Conservation (phyloP, 2,113 vertebrate species). For the Xiphophorus maculatus region DNA sequence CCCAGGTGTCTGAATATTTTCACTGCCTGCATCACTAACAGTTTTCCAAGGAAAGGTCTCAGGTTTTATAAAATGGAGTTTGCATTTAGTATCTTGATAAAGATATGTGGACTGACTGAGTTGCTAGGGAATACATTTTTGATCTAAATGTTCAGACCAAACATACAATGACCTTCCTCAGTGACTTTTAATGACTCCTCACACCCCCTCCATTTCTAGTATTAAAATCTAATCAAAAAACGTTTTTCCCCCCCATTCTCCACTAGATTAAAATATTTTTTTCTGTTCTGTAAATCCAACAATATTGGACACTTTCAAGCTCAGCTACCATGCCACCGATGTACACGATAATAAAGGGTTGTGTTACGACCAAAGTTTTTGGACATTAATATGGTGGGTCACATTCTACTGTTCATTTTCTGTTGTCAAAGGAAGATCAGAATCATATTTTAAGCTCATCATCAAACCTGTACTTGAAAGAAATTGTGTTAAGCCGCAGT, state of each 20-base stretch:
- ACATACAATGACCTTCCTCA: not conserved
- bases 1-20: conserved; percentile 63
- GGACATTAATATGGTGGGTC: not conserved
- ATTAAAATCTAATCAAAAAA: not conserved
- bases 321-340: too few species aligned
- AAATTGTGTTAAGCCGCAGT: not conserved
- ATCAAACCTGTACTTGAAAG: not conserved
- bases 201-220: not conserved
- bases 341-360: too few species aligned
- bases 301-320: too few species aligned
- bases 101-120: too few species aligned
- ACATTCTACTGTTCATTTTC: not conserved
- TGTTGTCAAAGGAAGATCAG: not conserved
- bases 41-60: conserved; percentile 15
- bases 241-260: too few species aligned
- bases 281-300: too few species aligned
- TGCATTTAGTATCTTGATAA: not conserved
- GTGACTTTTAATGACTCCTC: too few species aligned
- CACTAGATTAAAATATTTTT: too few species aligned
- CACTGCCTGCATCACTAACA: conserved; percentile 43
- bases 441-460: not conserved
- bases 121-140: too few species aligned
- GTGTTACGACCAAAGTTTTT: not conserved
- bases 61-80: not conserved
- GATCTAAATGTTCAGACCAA: not conserved